Conservation (phyloP, 2,797 vertebrate species). For the Enteromius radiatus region DNA sequence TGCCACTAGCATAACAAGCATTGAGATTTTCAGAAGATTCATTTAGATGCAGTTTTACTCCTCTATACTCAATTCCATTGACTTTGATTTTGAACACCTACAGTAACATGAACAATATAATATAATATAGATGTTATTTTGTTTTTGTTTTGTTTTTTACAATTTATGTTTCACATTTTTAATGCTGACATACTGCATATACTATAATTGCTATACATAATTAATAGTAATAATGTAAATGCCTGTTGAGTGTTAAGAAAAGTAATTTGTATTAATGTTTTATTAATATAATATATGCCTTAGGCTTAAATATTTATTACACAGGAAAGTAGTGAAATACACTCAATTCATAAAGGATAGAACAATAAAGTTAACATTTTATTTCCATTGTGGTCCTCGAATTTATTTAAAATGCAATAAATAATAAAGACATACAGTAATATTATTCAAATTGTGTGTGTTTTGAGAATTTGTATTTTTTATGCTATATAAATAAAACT, state of each 20-base stretch:
- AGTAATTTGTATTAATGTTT: background rate
- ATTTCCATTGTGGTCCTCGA: too few species aligned
- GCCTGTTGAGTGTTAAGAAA: background rate
- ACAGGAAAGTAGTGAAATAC: too few species aligned
- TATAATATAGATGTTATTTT: background rate
- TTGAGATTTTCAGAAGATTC: background rate
- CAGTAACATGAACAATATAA: background rate
- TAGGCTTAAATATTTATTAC: too few species aligned
- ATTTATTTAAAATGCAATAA: background rate
- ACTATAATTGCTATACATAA: background rate
- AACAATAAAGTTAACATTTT: too few species aligned
- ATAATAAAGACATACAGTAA: background rate
- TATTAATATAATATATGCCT: background rate
- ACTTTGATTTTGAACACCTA: slow-evolving; percentile 7
- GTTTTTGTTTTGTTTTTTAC: background rate
- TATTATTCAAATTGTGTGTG: too few species aligned
- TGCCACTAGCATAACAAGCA: background rate
- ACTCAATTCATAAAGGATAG: too few species aligned
- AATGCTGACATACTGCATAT: background rate
- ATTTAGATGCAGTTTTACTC: background rate
- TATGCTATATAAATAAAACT: background rate
- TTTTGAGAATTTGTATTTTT: background rate
- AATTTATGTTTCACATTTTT: background rate
- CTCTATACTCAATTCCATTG: slow-evolving; percentile 34
- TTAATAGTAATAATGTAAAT: background rate